These are phyloP conservation scores for Dicrurus megarhynchus DNA, from an alignment of 2,113 vertebrate species.

Conservation along the genomic window DNA sequence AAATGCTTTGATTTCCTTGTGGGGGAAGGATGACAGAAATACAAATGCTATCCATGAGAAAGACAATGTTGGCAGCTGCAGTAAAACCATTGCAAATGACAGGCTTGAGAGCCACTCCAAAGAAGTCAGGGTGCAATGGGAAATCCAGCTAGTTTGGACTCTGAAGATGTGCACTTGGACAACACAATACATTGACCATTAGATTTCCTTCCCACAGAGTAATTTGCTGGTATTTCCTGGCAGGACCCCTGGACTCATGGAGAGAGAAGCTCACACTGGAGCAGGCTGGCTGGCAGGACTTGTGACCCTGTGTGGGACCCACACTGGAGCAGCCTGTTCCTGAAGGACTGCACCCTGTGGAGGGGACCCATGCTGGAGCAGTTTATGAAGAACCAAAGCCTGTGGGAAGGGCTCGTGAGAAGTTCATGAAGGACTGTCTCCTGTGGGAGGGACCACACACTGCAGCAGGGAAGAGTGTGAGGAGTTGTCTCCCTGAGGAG, in stretches of 20 bases:
- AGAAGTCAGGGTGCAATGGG: neutral
- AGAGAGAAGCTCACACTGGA: neutral
- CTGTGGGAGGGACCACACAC: neutral
- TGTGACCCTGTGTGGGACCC: neutral
- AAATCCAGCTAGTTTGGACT: neutral
- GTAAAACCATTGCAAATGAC: neutral
- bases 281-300: neutral
- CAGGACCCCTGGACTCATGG: neutral
- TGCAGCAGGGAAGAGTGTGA: neutral
- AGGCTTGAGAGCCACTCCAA: neutral
- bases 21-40: neutral
- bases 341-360: neutral
- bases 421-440: no score
- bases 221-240: neutral
- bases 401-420: neutral
- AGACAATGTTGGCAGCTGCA: neutral
- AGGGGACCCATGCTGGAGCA: neutral
- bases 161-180: neutral
- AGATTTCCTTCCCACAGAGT: neutral
- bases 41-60: neutral
- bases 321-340: neutral
- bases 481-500: neutral
- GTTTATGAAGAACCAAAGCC: neutral
- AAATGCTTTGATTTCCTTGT: neutral
- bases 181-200: neutral